Conservation (phyloP, 2,113 vertebrate species). For the Misgurnus anguillicaudatus region DNA sequence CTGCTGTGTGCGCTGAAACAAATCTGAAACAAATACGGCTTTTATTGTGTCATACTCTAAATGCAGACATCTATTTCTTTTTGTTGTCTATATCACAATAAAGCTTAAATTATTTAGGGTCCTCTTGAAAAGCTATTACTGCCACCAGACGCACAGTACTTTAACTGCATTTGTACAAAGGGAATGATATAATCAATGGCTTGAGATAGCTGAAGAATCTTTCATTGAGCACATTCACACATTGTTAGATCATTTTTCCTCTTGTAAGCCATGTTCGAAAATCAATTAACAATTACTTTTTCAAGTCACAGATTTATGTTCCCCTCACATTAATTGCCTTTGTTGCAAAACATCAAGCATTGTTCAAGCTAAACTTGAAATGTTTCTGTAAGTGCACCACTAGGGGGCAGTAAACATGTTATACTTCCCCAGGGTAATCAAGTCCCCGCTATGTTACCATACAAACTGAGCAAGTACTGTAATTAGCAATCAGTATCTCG, state of each 20-base stretch:
- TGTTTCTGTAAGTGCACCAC: constrained; percentile 48
- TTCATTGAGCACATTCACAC: constrained; percentile 39
- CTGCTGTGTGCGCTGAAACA: constrained; percentile 52
- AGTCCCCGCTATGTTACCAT: constrained; percentile 27
- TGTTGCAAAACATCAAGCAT: not conserved
- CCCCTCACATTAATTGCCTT: not conserved
- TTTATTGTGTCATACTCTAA: constrained; percentile 47
- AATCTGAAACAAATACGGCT: constrained; percentile 57
- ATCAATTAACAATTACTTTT: constrained; percentile 65
- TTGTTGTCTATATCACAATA: constrained; percentile 17
- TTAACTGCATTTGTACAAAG: constrained; percentile 53
- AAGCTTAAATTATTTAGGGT: constrained; percentile 43
- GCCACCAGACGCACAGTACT: constrained; percentile 27
- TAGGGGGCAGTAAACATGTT: constrained; percentile 48
- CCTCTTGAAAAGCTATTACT: constrained; percentile 44
- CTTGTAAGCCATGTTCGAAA: constrained; percentile 71
- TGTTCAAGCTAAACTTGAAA: constrained; percentile 36
- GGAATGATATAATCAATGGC: constrained; percentile 53
- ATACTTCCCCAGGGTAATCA: constrained; percentile 38
- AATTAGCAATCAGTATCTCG: constrained; percentile 41
- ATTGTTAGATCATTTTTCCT: constrained; percentile 61
- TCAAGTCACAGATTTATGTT: constrained; percentile 71
- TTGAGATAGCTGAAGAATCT: constrained; percentile 48
- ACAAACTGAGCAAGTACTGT: constrained; percentile 23
- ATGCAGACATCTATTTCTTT: not conserved